A percentile compares a stretch with the other conserved stretches of the same genome.
phyloP scores from a whole-genome alignment of 2,888 invertebrate genomes.

The Melinaea menophilus region DNA sequence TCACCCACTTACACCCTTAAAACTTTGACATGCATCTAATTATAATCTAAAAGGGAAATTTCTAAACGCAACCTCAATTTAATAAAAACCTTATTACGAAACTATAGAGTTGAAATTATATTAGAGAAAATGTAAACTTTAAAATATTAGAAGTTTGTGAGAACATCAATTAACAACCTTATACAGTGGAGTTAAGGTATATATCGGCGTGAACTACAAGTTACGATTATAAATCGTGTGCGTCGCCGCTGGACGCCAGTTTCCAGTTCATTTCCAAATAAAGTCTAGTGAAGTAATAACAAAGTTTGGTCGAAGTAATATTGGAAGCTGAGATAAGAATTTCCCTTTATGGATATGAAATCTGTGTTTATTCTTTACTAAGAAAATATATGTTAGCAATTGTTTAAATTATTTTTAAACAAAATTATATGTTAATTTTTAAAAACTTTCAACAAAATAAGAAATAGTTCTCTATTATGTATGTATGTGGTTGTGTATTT shows the following conservation, averaged over 20 bases:
- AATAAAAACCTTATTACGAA: constrained; percentile 8
- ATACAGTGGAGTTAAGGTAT: constrained; percentile 36
- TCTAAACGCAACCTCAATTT: constrained; percentile 2
- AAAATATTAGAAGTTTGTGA: constrained; percentile 9
- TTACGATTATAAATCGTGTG: constrained; percentile 53
- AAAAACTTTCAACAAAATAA: no score
- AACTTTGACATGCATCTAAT: constrained; percentile 28
- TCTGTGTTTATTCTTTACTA: constrained; percentile 23
- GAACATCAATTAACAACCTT: constrained; percentile 21
- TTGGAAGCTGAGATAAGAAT: constrained; percentile 38
- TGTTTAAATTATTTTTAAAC: no score
- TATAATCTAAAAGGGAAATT: constrained; percentile 23
- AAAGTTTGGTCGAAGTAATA: constrained; percentile 61
- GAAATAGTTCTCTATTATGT: no score
- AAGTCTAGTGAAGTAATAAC: constrained; percentile 66
- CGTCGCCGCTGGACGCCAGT: constrained; percentile 55
- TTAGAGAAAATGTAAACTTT: constrained; percentile 14
- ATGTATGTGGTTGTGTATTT: no score
- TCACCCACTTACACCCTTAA: constrained; percentile 20
- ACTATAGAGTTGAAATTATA: constrained; percentile 15
- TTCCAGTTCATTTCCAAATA: constrained; percentile 69
- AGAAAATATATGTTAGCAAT: no score
- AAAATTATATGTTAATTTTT: no score
- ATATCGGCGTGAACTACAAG: constrained; percentile 37
- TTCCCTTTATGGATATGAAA: constrained; percentile 35